A percentile compares a stretch with the other conserved stretches of the same genome.
Conservation (phyloP, 2,113 vertebrate genomes). For the Mormoops blainvillei region DNA sequence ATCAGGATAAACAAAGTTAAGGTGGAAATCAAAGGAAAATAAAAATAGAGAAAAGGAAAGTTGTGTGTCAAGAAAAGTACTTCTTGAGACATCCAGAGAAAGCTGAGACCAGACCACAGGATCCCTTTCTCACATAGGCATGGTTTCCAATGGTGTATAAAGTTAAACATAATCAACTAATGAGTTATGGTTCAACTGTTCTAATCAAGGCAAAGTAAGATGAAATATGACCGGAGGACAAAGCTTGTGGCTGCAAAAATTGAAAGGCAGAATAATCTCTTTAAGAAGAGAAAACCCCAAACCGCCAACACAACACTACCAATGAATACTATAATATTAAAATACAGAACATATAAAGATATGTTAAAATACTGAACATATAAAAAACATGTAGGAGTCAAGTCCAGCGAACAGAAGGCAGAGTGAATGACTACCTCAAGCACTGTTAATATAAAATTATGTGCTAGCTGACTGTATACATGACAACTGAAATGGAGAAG, state of each 20-base stretch:
- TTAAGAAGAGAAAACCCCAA: neutral
- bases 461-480: neutral
- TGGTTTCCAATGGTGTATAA: neutral
- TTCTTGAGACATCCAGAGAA: conserved; percentile 33
- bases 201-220: conserved; percentile 29
- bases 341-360: conserved; percentile 28
- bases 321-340: conserved; percentile 9
- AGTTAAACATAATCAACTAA: neutral
- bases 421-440: neutral
- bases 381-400: neutral
- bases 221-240: neutral
- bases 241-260: neutral
- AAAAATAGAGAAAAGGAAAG: conserved; percentile 27
- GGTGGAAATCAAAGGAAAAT: neutral
- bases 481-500: neutral
- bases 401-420: neutral
- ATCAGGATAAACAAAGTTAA: conserved; percentile 29
- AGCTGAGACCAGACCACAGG: neutral
- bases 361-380: conserved; percentile 21
- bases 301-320: neutral
- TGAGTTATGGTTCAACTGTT: conserved; percentile 7
- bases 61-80: neutral
- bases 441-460: neutral
- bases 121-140: neutral
- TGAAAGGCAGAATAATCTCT: conserved; percentile 4